phyloP scores from a whole-genome alignment of 2,888 invertebrate genomes.

The Agelastica alni region DNA sequence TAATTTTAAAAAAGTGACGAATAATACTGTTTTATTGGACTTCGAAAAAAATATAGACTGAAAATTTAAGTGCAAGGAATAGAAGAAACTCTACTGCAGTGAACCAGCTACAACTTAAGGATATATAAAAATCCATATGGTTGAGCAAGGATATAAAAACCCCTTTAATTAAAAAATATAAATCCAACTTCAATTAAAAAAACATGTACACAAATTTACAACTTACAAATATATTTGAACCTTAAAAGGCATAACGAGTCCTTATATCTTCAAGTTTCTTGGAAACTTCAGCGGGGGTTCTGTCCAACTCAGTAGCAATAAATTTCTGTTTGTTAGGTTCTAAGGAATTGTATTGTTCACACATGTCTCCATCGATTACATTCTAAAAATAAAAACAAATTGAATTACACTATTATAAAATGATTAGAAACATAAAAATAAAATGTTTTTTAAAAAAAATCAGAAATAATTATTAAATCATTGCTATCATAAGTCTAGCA shows the following conservation, averaged over 20 bases:
- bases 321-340: constrained; percentile 93
- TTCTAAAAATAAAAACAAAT: constrained; percentile 66
- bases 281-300: constrained; percentile 95
- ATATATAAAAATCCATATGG: too few species aligned
- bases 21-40: too few species aligned
- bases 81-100: too few species aligned
- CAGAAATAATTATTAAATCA: constrained; percentile 34
- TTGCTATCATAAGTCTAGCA: constrained; percentile 53
- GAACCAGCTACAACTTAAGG: too few species aligned
- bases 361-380: constrained; percentile 98
- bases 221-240: constrained; percentile 14
- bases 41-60: too few species aligned
- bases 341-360: constrained; percentile 97
- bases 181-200: not conserved
- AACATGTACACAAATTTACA: not conserved
- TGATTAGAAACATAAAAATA: too few species aligned
- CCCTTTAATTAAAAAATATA: too few species aligned
- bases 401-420: too few species aligned
- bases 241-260: constrained; percentile 97
- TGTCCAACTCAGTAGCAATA: constrained; percentile 92
- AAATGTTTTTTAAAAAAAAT: constrained; percentile 1
- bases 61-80: too few species aligned
- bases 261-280: constrained; percentile 98
- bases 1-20: too few species aligned
- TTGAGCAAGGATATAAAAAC: too few species aligned